Conservation (phyloP, 2,888 invertebrate genomes). For the Argynnis bischoffii region DNA sequence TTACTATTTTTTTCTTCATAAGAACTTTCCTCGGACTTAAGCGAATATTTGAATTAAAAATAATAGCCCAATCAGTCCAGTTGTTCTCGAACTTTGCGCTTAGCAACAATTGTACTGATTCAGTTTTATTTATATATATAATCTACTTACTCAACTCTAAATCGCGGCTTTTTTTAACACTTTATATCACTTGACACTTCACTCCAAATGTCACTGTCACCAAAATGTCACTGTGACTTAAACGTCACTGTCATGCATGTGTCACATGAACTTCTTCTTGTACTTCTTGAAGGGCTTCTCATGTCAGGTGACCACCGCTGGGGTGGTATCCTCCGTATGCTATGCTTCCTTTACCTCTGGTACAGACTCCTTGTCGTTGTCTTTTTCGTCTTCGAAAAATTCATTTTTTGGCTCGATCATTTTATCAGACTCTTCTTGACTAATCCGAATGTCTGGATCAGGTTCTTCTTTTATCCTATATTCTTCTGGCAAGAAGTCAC, state of each 20-base stretch:
- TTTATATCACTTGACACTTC: no score
- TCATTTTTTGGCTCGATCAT: slow-evolving; percentile 92
- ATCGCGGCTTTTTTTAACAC: no score
- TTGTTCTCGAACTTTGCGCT: no score
- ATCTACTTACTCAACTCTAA: no score
- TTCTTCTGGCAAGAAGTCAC: slow-evolving; percentile 89
- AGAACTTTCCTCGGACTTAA: no score
- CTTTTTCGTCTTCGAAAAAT: slow-evolving; percentile 95
- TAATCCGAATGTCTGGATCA: slow-evolving; percentile 91
- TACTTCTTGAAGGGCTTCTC: slow-evolving; percentile 44
- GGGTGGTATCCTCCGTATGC: slow-evolving; percentile 62
- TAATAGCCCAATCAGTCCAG: no score
- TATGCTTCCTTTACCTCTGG: slow-evolving; percentile 70
- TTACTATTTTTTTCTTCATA: no score
- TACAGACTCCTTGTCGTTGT: slow-evolving; percentile 89
- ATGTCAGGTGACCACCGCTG: slow-evolving; percentile 65
- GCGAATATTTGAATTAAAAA: no score
- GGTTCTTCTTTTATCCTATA: slow-evolving; percentile 89
- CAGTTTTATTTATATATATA: no score
- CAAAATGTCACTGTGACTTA: slow-evolving; percentile 8
- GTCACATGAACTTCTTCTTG: slow-evolving; percentile 34
- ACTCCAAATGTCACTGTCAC: background rate
- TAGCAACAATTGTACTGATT: no score
- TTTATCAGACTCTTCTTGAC: slow-evolving; percentile 90
- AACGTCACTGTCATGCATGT: slow-evolving; percentile 9